Evolutionary conservation across 2,113 vertebrate genomes (phyloP).

Genomic region (Podarcis muralis): DNA sequence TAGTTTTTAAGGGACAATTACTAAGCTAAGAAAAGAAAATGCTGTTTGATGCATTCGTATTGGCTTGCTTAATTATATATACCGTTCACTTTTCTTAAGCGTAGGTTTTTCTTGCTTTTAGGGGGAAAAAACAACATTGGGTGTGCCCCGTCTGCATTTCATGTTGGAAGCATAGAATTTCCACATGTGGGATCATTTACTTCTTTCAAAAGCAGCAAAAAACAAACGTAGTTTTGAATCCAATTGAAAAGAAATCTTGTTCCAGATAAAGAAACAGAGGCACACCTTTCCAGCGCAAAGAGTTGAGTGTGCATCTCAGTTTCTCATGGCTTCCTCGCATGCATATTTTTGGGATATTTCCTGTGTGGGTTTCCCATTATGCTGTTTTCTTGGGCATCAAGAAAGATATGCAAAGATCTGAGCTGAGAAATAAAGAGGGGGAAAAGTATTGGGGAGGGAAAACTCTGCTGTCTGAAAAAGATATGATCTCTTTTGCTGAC

Average conservation of each 20-base stretch:
- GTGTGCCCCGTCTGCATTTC: conserved; percentile 24
- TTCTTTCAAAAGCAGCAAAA: neutral
- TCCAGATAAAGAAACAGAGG: conserved; percentile 18
- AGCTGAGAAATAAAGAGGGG: neutral
- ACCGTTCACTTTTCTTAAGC: conserved; percentile 31
- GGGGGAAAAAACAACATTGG: neutral
- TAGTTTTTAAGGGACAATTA: conserved; percentile 50
- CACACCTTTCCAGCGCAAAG: neutral
- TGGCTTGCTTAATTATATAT: conserved; percentile 45
- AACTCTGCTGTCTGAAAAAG: neutral
- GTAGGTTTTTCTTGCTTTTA: conserved; percentile 10
- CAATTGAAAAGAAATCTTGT: neutral
- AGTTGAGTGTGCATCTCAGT: neutral
- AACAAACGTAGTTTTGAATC: neutral
- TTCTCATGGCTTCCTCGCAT: neutral
- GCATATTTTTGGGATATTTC: neutral
- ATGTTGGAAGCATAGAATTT: conserved; percentile 37
- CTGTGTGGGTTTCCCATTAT: neutral
- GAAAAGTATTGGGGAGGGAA: too few relatives aligned
- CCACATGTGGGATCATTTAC: conserved; percentile 30
- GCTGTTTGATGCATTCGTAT: conserved; percentile 28
- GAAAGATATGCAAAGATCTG: neutral
- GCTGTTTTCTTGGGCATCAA: neutral
- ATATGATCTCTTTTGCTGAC: neutral
- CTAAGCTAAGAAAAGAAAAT: conserved; percentile 34